Evolutionary conservation across 2,888 invertebrate species (phyloP), one percentile per base, ranked within the genome.

Genomic region (Pyrgus malvae): DNA sequence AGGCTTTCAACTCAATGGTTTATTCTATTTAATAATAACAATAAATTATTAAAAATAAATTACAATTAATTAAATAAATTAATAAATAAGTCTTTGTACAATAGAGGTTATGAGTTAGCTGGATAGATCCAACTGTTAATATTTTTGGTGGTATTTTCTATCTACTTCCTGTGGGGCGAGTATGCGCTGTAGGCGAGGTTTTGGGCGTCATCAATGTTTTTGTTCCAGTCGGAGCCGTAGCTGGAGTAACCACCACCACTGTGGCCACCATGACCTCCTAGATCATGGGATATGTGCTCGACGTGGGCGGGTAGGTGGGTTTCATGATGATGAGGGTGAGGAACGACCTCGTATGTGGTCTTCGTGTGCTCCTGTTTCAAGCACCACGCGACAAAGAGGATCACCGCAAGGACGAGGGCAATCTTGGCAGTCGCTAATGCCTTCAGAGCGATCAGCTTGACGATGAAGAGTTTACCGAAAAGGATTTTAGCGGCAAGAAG

Each of bases 391-490:
- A 83, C 80, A 62, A 89, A 83, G 66, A 96, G 93, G 64, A 96
- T 92, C 51, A 92, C 92, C 31, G 95, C 93, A 33, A 96, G 91
- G 62, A 95, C 91, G 6, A 96, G 83, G 0, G 96, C 96, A 63
- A 96, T 92, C 89, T 96, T 96, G 65, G 95, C 96, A 60, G 96
- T 92, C 37, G 96, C 91, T 55, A 96, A 90, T 6, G 96, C 96
- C 82, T 96, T 96, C 80, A 96, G 92, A 7, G 96, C 95, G 58
- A 96, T 91, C 33, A 96, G 89, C 81, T 96, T 96, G 72, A 96
- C 88, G 77, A 95, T 94, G 79, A 96, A 91, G 53, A 96, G 92
- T 46, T 90, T 90, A 3, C 88, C 88, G 44, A 90, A 69, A 1
- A 89, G 71, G 4, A 90, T 58, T 55, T 90, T 90, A 16, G 89